Evolutionary conservation across 2,888 invertebrate genomes (phyloP).

Genomic region (Caenorhabditis virilis): DNA sequence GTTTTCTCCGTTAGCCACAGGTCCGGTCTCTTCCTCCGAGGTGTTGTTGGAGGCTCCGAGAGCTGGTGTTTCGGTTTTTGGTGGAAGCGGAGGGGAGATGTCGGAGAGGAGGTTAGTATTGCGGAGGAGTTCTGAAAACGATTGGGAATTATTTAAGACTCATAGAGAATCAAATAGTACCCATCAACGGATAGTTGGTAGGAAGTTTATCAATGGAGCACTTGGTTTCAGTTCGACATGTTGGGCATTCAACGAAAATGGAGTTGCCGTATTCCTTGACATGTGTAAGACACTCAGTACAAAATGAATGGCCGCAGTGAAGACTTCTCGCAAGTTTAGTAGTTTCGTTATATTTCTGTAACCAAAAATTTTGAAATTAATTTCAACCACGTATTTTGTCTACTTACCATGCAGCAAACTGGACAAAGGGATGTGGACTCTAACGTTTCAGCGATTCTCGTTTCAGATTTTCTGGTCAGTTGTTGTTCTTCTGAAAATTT

Average conservation of each 20-base stretch:
- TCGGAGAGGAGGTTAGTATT: no score
- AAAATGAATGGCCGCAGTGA: constrained; percentile 29
- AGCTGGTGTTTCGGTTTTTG: no score
- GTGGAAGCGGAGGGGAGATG: no score
- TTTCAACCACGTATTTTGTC: background rate
- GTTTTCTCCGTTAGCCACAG: no score
- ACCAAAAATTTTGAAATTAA: background rate
- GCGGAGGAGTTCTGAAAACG: no score
- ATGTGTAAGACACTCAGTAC: constrained; percentile 10
- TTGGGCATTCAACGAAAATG: constrained; percentile 15
- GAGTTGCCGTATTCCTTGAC: constrained; percentile 16
- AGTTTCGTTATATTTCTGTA: constrained; percentile 24
- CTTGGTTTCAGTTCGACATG: constrained; percentile 19
- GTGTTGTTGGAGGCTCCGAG: no score
- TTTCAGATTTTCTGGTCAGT: background rate
- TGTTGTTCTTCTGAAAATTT: background rate
- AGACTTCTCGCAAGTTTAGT: constrained; percentile 9
- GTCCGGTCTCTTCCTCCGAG: no score
- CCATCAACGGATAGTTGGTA: constrained; percentile 16
- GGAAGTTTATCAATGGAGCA: background rate
- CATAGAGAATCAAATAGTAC: background rate
- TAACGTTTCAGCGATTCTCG: background rate
- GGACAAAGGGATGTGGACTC: constrained; percentile 10
- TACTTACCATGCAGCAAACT: constrained; percentile 18
- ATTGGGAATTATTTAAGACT: no score